phyloP scores from a whole-genome alignment of 1,140 invertebrate genomes.

The Apis cerana region DNA sequence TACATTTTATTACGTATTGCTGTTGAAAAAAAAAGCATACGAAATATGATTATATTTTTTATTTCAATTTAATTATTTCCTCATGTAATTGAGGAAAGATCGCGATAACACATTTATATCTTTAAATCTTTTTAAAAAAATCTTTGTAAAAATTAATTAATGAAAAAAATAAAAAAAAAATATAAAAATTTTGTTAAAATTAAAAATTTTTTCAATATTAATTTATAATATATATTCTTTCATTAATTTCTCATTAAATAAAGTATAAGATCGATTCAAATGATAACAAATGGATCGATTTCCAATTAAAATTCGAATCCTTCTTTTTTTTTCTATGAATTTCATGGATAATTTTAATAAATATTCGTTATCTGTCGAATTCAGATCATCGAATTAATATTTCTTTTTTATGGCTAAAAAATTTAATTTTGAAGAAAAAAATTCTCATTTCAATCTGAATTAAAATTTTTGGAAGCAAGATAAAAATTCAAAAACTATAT shows the following conservation, averaged over 20 bases:
- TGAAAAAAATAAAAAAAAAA: background rate
- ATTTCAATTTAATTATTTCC: slow-evolving; percentile 12
- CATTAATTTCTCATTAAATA: background rate
- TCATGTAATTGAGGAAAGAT: background rate
- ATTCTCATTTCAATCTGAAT: no score
- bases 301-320: background rate
- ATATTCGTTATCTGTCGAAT: slow-evolving; percentile 4
- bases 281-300: background rate
- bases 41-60: background rate
- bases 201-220: background rate
- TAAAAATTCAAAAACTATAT: no score
- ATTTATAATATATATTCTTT: background rate
- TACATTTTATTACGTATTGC: background rate
- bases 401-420: no score
- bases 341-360: background rate
- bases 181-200: background rate
- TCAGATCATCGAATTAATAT: no score
- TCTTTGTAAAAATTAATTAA: background rate
- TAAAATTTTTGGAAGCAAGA: no score
- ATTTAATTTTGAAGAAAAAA: no score
- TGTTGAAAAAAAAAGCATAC: background rate
- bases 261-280: slow-evolving; percentile 2
- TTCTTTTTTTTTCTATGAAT: background rate
- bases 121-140: background rate
- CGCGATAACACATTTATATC: background rate